phyloP scores from a whole-genome alignment of 2,113 vertebrate species.

The Notarius quadriscutis region DNA sequence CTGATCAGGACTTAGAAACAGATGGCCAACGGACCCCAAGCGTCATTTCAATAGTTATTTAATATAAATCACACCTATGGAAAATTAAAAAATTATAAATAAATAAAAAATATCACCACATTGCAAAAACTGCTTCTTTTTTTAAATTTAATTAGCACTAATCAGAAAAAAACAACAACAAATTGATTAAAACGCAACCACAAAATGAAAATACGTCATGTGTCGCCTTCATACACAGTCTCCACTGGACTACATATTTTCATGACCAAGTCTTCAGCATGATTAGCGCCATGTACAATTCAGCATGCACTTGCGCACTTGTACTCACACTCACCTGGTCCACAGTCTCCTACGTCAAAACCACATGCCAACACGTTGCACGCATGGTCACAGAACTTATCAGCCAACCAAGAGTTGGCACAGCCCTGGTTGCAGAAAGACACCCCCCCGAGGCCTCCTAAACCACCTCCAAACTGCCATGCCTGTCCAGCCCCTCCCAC shows the following conservation, averaged over 20 bases:
- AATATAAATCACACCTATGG: not conserved
- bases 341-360: conserved; percentile 96
- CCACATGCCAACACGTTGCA: conserved; percentile 92
- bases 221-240: not conserved
- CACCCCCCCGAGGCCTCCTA: conserved; percentile 78
- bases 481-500: conserved; percentile 75
- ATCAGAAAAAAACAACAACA: too few species aligned
- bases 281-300: not conserved
- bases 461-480: conserved; percentile 85
- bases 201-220: not conserved
- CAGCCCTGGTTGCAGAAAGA: conserved; percentile 96
- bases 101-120: too few species aligned
- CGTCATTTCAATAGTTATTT: not conserved
- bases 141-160: not conserved
- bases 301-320: not conserved
- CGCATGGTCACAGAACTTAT: conserved; percentile 98
- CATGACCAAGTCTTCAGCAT: not conserved
- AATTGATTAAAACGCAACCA: not conserved
- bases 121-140: not conserved
- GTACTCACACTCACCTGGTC: conserved; percentile 75
- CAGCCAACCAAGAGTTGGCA: conserved; percentile 96
- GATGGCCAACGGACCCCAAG: not conserved
- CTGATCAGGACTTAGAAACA: not conserved
- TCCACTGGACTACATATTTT: not conserved
- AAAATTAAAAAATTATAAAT: too few species aligned